Evolutionary conservation across 2,113 vertebrate genomes (phyloP).

Genomic region (Pedetes capensis): DNA sequence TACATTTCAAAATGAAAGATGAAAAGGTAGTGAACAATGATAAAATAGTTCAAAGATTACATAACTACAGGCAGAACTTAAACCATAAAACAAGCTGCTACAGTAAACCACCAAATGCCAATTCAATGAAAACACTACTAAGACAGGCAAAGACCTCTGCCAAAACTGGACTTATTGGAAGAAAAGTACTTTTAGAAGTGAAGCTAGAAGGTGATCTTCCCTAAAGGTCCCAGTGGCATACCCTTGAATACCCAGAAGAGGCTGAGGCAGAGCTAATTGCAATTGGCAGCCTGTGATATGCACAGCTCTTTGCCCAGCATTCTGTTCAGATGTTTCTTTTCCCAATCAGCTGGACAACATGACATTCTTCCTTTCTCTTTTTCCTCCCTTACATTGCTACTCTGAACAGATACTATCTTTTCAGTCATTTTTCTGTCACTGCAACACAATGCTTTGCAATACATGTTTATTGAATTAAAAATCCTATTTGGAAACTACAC

Average conservation of each 20-base stretch:
- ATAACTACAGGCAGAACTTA: constrained; percentile 46
- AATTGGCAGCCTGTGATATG: not conserved
- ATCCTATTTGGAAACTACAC: not conserved
- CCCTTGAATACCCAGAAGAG: not conserved
- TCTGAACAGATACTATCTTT: not conserved
- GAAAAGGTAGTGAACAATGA: constrained; percentile 11
- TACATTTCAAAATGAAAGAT: constrained; percentile 39
- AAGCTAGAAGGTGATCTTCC: not conserved
- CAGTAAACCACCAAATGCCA: constrained; percentile 31
- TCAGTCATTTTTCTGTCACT: not conserved
- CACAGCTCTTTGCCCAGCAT: not conserved
- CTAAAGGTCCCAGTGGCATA: not conserved
- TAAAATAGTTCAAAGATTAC: constrained; percentile 34
- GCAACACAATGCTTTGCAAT: not conserved
- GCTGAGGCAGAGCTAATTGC: not conserved
- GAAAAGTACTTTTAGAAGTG: not conserved
- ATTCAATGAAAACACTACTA: not conserved
- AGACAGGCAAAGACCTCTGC: not conserved
- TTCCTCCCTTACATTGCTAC: not conserved
- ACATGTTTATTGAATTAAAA: constrained; percentile 21
- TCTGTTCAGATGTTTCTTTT: not conserved
- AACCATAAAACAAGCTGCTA: constrained; percentile 36
- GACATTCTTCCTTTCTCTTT: not conserved
- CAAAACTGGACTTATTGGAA: not conserved
- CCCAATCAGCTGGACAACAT: not conserved